A percentile compares a stretch with the other conserved stretches of the same genome.
Conservation (phyloP, 2,888 invertebrate species). For the Epinotia bilunana region DNA sequence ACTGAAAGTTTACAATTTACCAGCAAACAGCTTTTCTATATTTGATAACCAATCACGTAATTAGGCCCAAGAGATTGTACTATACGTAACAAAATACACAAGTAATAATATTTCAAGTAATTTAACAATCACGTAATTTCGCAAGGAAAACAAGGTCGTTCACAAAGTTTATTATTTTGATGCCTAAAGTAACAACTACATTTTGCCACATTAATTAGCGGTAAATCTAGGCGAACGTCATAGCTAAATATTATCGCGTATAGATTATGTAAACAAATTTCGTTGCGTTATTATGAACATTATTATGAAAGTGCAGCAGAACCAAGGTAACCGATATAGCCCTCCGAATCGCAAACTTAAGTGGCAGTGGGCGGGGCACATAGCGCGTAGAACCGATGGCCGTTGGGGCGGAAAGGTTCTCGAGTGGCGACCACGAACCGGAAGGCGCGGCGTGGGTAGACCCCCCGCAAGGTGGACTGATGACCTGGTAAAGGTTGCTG, state of each 20-base stretch:
- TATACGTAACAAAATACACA: background rate
- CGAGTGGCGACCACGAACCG: too few relatives aligned
- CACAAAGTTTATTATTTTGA: background rate
- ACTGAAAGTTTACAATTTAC: background rate
- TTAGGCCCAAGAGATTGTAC: background rate
- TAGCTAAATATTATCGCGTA: background rate
- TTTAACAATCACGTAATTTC: background rate
- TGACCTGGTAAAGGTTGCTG: too few relatives aligned
- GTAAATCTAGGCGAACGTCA: background rate
- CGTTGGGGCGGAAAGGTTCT: too few relatives aligned
- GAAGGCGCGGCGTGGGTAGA: too few relatives aligned
- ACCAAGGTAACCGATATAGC: too few relatives aligned
- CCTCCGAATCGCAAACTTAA: too few relatives aligned
- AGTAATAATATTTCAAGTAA: background rate
- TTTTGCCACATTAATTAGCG: slow-evolving; percentile 7
- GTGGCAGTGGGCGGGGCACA: too few relatives aligned
- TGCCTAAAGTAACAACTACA: slow-evolving; percentile 11
- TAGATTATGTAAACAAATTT: background rate
- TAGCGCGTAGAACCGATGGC: too few relatives aligned
- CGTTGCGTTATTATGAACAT: background rate
- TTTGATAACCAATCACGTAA: background rate
- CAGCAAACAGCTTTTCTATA: background rate
- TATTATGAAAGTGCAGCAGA: too few relatives aligned
- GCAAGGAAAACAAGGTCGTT: background rate
- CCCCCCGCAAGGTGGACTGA: too few relatives aligned